Percentiles rank a stretch among this genome's conserved stretches.
Evolutionary conservation across 2,797 vertebrate species (phyloP).

Genomic region (Sebastes taczanowskii): DNA sequence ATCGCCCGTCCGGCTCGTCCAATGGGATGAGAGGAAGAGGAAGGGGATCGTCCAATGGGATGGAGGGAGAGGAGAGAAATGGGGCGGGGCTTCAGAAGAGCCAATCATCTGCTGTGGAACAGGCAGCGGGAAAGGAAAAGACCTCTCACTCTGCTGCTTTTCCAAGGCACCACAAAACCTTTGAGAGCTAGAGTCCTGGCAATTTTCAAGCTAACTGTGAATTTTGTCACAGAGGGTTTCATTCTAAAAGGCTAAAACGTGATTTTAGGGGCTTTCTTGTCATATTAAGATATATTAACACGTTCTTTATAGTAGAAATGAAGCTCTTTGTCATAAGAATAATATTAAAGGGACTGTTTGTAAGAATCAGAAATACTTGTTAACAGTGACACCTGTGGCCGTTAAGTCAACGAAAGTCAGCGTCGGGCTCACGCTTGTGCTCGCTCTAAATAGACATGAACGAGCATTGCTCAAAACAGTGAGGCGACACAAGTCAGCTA

Average conservation of each 20-base stretch:
- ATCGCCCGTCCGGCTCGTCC: slow-evolving; percentile 34
- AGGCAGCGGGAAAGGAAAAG: not conserved
- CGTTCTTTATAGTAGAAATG: too few species aligned
- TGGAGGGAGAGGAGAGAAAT: not conserved
- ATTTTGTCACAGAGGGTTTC: not conserved
- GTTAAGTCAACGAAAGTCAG: too few species aligned
- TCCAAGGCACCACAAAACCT: not conserved
- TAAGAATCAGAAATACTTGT: too few species aligned
- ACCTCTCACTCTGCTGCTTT: slow-evolving; percentile 43
- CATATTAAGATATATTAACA: not conserved
- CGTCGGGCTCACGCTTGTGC: too few species aligned
- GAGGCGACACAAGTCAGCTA: too few species aligned
- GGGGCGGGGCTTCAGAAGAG: slow-evolving; percentile 46
- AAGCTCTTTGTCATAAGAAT: too few species aligned
- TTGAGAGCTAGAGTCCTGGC: not conserved
- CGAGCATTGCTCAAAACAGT: too few species aligned
- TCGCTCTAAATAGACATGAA: too few species aligned
- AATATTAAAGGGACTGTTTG: too few species aligned
- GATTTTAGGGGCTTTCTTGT: not conserved
- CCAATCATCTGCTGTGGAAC: slow-evolving; percentile 31
- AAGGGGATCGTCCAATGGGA: slow-evolving; percentile 52
- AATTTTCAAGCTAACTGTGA: not conserved
- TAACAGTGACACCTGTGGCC: too few species aligned
- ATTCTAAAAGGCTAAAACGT: not conserved
- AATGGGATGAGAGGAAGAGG: slow-evolving; percentile 44